Conservation (phyloP, 2,113 vertebrate genomes). For the Melanerpes aurifrons region DNA sequence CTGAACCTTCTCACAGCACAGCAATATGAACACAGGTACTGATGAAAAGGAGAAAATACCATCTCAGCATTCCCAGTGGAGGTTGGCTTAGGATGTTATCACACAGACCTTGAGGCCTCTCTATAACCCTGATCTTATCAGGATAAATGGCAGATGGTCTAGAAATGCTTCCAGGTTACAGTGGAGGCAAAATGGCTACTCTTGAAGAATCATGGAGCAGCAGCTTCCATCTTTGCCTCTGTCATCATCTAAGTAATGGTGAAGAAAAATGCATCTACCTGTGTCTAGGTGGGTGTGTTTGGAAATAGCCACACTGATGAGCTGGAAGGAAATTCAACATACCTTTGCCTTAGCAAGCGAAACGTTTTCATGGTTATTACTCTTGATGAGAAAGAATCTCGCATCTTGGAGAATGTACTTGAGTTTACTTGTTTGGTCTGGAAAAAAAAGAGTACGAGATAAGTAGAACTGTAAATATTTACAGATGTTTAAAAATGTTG, state of each 20-base stretch:
- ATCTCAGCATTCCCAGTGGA: background rate
- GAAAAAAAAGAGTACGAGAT: conserved; percentile 66
- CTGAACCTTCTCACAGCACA: background rate
- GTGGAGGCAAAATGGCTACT: background rate
- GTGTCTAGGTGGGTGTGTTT: background rate
- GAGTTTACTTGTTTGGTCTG: conserved; percentile 94
- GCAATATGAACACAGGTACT: background rate
- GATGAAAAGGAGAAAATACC: background rate
- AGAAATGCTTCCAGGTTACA: background rate
- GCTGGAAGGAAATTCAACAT: conserved; percentile 7
- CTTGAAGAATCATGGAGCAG: background rate
- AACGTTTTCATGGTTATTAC: conserved; percentile 99
- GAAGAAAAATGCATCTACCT: background rate
- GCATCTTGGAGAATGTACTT: conserved; percentile 94
- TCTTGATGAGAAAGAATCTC: conserved; percentile 97
- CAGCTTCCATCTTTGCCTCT: background rate
- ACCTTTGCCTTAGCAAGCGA: conserved; percentile 99
- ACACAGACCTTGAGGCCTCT: background rate
- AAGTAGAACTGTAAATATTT: background rate
- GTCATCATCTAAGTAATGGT: background rate
- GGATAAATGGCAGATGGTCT: background rate
- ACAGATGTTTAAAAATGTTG: background rate
- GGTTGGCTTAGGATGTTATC: background rate
- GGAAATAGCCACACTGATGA: background rate
- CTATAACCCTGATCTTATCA: background rate